A percentile compares a stretch with the other conserved stretches of the same genome.
These are phyloP conservation scores for Sebastes vulpes DNA, from an alignment of 2,797 vertebrate genomes.

Conservation along the genomic window DNA sequence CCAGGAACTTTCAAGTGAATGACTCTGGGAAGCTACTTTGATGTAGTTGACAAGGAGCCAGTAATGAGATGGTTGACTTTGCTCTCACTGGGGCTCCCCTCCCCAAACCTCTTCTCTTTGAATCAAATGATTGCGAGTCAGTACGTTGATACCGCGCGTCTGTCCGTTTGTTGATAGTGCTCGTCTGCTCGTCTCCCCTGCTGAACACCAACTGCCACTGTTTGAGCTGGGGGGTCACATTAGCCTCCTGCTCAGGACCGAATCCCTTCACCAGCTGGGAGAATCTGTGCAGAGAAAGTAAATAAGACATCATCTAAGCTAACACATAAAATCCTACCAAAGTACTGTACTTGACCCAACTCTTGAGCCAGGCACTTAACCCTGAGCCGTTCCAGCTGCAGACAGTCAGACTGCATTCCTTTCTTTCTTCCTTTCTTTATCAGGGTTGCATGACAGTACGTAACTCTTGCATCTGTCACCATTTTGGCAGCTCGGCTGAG, in stretches of 20 bases:
- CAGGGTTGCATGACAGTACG: not conserved
- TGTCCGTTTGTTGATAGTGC: slow-evolving; percentile 37
- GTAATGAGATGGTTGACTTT: slow-evolving; percentile 66
- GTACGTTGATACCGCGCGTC: not conserved
- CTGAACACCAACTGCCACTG: slow-evolving; percentile 24
- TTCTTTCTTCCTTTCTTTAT: not conserved
- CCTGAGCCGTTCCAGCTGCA: not conserved
- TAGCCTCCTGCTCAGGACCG: slow-evolving; percentile 19
- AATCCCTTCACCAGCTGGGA: slow-evolving; percentile 7
- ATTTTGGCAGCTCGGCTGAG: not conserved
- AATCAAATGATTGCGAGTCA: slow-evolving; percentile 26
- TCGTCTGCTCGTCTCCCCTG: not conserved
- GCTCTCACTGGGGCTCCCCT: not conserved
- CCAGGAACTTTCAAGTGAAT: slow-evolving; percentile 36
- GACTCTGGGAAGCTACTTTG: slow-evolving; percentile 49
- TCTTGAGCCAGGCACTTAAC: slow-evolving; percentile 31
- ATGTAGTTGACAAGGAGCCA: slow-evolving; percentile 47
- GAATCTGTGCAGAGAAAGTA: slow-evolving; percentile 7
- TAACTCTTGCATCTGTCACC: not conserved
- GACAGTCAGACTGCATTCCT: not conserved
- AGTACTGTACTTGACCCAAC: slow-evolving; percentile 14
- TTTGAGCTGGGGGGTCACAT: slow-evolving; percentile 26
- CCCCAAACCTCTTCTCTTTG: slow-evolving; percentile 7
- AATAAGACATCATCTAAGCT: slow-evolving; percentile 15
- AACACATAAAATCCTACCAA: slow-evolving; percentile 6